These are phyloP conservation scores for Copidosoma aretas DNA, from an alignment of 2,888 invertebrate species.

Conservation along the genomic window DNA sequence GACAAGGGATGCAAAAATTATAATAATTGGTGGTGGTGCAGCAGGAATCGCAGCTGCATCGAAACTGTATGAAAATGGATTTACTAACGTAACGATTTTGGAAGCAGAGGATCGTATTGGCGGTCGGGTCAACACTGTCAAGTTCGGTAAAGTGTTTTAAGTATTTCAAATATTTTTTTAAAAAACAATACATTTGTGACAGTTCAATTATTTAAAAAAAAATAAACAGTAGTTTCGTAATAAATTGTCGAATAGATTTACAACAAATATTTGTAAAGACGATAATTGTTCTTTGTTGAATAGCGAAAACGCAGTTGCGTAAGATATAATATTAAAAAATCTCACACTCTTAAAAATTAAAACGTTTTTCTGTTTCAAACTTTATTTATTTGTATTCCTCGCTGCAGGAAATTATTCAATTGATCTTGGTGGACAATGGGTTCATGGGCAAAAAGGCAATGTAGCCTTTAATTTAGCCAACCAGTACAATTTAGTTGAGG, in stretches of 20 bases:
- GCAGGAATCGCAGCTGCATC: constrained; percentile 66
- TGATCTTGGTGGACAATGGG: constrained; percentile 54
- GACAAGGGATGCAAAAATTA: constrained; percentile 47
- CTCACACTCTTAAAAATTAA: not conserved
- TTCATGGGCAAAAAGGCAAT: constrained; percentile 51
- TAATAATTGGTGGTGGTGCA: constrained; percentile 67
- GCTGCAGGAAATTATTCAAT: constrained; percentile 44
- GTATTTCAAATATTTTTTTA: constrained; percentile 43
- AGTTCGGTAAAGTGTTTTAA: constrained; percentile 55
- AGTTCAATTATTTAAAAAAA: too few species aligned
- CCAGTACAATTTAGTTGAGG: constrained; percentile 45
- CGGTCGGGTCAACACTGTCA: constrained; percentile 60
- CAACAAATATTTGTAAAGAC: too few species aligned
- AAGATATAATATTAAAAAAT: not conserved
- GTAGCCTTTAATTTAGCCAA: constrained; percentile 48
- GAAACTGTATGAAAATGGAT: constrained; percentile 61
- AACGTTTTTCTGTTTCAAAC: too few species aligned
- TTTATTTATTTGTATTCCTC: not conserved
- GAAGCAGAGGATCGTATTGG: constrained; percentile 64
- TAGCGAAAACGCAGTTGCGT: not conserved
- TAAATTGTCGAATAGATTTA: too few species aligned
- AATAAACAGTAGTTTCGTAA: too few species aligned
- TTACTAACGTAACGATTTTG: constrained; percentile 62
- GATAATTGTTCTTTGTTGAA: too few species aligned
- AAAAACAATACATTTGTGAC: constrained; percentile 31